Evolutionary conservation across 2,113 vertebrate genomes (phyloP), one percentile per base, ranked within the genome.

Genomic region (Pelecanoides urinatrix): DNA sequence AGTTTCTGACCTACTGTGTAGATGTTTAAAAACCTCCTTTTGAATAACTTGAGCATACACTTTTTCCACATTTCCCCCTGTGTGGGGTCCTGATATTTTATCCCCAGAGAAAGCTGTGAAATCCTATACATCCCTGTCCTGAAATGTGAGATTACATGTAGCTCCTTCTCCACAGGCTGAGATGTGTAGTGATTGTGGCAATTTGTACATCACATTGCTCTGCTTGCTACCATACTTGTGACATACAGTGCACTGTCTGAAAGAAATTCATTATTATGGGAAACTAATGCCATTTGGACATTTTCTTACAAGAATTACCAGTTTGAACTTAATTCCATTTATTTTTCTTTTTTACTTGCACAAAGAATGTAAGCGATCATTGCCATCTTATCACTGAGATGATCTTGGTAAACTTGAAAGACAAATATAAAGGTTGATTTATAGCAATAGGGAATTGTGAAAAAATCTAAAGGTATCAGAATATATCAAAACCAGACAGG

Each of bases 381-480:
- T 71, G 42, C 70, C 16, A 20, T 89, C 58, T 59, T 76, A 1
- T 32, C n/a, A 23, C 45, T 62, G 70, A 88, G 67, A 26, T 83
- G 65, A 72, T 96, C 70, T 97, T 93, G 88, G 83, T 94, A 82
- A 87, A 92, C 90, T 88, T 84, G 90, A 97, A 89, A 38, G 20
- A 56, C 79, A 85, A 92, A 63, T 61, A 18, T 11, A 61, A 65
- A 58, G 47, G 56, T 76, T 91, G 45, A 74, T 78, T 65, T 78
- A 32, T 44, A 83, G 80, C 68, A 79, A 40, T 75, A 77, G 74
- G 45, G 81, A 88, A 88, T 50, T 52, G 38, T 92, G 21, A 66
- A 32, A 89, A 80, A 72, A 80, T 80, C 55, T 88, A 63, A 86
- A 91, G 27, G n/a, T 88, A 75, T 82, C 63, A 53, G 56, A 94